Evolutionary conservation across 1,140 invertebrate genomes (phyloP).

Genomic region (Zaprionus gabonicus): DNA sequence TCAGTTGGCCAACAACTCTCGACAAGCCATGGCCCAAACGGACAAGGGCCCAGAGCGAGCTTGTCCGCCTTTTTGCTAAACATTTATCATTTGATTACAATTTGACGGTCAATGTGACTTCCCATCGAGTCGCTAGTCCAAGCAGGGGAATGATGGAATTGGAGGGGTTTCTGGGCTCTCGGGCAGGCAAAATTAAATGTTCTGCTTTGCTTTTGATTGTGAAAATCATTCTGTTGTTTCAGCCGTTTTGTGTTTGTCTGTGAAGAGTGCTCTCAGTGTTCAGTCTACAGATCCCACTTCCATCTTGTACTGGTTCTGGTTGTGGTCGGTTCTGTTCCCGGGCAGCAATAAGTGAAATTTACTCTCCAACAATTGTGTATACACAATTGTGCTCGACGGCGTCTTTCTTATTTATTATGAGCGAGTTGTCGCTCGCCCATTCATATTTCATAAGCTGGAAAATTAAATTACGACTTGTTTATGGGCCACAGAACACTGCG

Average conservation of each 20-base stretch:
- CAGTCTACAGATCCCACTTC: background rate
- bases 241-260: slow-evolving; percentile 55
- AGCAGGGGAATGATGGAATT: too few species aligned
- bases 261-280: slow-evolving; percentile 7
- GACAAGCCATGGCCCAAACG: slow-evolving; percentile 8
- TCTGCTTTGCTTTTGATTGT: slow-evolving; percentile 49
- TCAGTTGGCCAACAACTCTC: slow-evolving; percentile 45
- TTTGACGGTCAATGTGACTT: slow-evolving; percentile 71
- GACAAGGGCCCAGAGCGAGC: background rate
- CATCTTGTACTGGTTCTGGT: background rate
- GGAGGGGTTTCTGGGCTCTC: background rate
- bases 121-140: slow-evolving; percentile 16
- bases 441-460: slow-evolving; percentile 62
- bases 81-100: slow-evolving; percentile 76
- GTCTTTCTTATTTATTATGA: slow-evolving; percentile 61
- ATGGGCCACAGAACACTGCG: slow-evolving; percentile 18
- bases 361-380: slow-evolving; percentile 61
- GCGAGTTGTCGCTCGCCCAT: slow-evolving; percentile 53
- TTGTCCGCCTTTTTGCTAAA: slow-evolving; percentile 43
- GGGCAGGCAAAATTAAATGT: slow-evolving; percentile 58
- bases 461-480: slow-evolving; percentile 58
- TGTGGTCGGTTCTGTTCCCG: background rate
- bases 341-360: slow-evolving; percentile 57
- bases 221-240: slow-evolving; percentile 58
- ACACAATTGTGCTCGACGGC: slow-evolving; percentile 36